These are phyloP conservation scores for Cephus pygmeus DNA, from an alignment of 2,888 invertebrate species.

Conservation along the genomic window DNA sequence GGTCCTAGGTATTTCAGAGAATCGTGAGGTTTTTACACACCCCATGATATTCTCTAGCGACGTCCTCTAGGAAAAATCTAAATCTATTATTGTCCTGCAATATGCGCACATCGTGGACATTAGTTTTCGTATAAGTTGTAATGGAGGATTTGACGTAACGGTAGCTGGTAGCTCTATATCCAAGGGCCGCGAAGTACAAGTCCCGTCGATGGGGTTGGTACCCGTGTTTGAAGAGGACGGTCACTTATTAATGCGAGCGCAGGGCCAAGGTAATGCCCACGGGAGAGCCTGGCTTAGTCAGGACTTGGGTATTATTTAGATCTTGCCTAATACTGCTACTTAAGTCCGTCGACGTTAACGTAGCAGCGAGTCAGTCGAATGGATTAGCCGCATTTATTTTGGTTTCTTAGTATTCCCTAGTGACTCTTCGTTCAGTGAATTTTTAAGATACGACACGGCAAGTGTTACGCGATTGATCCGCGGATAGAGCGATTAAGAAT, in stretches of 20 bases:
- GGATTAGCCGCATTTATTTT: background rate
- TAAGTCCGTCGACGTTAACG: slow-evolving; percentile 18
- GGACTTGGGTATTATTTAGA: slow-evolving; percentile 54
- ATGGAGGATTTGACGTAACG: too few relatives aligned
- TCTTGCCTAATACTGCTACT: slow-evolving; percentile 44
- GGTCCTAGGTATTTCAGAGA: background rate
- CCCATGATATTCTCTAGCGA: background rate
- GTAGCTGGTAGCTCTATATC: too few relatives aligned
- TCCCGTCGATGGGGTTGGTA: background rate
- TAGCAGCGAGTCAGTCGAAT: slow-evolving; percentile 19
- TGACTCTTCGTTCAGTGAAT: background rate
- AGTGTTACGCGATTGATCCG: background rate
- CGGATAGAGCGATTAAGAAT: background rate
- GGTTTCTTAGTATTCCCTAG: background rate
- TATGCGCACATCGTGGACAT: background rate
- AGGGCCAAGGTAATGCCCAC: slow-evolving; percentile 42
- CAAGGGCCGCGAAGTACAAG: background rate
- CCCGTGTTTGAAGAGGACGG: slow-evolving; percentile 34
- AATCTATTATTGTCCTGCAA: background rate
- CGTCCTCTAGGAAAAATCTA: background rate
- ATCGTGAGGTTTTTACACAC: background rate
- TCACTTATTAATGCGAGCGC: slow-evolving; percentile 64
- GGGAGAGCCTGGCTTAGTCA: slow-evolving; percentile 46
- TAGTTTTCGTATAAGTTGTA: background rate
- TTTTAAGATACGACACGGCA: background rate